Conservation (phyloP, 2,888 invertebrate genomes). For the Drosophila helvetica region DNA sequence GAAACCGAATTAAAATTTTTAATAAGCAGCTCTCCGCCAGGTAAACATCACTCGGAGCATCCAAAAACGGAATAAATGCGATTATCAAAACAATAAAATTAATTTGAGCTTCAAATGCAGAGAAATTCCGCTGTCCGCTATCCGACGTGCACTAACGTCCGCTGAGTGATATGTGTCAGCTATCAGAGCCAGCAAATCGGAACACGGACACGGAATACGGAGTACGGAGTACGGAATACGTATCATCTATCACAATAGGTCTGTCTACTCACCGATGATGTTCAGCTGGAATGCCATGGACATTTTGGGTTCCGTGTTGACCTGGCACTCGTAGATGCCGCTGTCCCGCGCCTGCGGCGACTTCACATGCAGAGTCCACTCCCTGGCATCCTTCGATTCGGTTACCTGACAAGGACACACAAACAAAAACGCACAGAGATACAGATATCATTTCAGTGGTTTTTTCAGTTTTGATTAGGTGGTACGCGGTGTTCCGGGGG, state of each 20-base stretch:
- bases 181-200: slow-evolving; percentile 2
- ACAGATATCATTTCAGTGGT: slow-evolving; percentile 18
- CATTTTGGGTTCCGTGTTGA: slow-evolving; percentile 93
- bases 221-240: too few species aligned
- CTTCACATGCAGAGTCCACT: slow-evolving; percentile 95
- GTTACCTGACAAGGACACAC: slow-evolving; percentile 74
- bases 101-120: neutral
- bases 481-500: neutral
- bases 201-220: too few species aligned
- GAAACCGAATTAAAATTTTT: slow-evolving; percentile 57
- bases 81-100: slow-evolving; percentile 10
- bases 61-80: neutral
- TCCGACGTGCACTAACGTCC: neutral
- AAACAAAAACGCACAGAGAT: neutral
- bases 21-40: slow-evolving; percentile 36
- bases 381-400: slow-evolving; percentile 90
- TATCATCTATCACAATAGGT: slow-evolving; percentile 7
- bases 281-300: slow-evolving; percentile 93
- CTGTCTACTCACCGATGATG: slow-evolving; percentile 92
- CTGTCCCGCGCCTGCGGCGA: slow-evolving; percentile 93
- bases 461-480: slow-evolving; percentile 2
- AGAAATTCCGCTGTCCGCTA: neutral
- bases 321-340: slow-evolving; percentile 87
- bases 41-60: slow-evolving; percentile 15
- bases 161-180: neutral